These are phyloP conservation scores for Acanthornis magna DNA, from an alignment of 2,797 vertebrate genomes.

Conservation along the genomic window DNA sequence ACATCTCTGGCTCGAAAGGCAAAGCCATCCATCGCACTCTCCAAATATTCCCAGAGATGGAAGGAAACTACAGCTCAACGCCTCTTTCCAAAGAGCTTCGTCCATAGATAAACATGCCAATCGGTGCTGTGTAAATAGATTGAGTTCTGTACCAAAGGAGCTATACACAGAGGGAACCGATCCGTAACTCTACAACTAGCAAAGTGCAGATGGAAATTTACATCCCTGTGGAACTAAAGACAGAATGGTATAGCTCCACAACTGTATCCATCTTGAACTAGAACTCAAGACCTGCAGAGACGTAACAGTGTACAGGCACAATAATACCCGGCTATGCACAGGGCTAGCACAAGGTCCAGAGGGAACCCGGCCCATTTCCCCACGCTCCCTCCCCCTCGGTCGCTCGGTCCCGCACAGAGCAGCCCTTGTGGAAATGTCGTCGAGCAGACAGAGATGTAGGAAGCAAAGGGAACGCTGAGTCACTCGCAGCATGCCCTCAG, in stretches of 20 bases:
- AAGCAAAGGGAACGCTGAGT: not conserved
- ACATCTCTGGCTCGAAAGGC: not conserved
- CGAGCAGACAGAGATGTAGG: not conserved
- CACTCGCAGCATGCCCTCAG: too few relatives aligned
- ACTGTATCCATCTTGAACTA: too few relatives aligned
- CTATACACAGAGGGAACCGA: too few relatives aligned
- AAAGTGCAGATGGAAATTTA: not conserved
- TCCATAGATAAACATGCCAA: not conserved
- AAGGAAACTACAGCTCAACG: not conserved
- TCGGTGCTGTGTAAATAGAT: not conserved
- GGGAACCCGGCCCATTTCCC: not conserved
- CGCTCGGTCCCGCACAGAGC: rapidly evolving
- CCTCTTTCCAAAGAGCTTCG: too few relatives aligned
- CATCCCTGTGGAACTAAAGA: not conserved
- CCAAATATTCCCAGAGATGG: too few relatives aligned
- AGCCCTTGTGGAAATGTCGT: too few relatives aligned
- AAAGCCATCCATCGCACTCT: not conserved
- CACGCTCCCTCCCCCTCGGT: rapidly evolving
- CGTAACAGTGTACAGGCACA: too few relatives aligned
- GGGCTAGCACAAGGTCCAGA: not conserved
- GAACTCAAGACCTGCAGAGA: not conserved
- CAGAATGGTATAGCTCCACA: not conserved
- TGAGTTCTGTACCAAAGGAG: not conserved
- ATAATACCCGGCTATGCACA: too few relatives aligned
- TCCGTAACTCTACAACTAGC: not conserved